phyloP scores from a whole-genome alignment of 2,113 vertebrate species.

The Trogon melanurus region DNA sequence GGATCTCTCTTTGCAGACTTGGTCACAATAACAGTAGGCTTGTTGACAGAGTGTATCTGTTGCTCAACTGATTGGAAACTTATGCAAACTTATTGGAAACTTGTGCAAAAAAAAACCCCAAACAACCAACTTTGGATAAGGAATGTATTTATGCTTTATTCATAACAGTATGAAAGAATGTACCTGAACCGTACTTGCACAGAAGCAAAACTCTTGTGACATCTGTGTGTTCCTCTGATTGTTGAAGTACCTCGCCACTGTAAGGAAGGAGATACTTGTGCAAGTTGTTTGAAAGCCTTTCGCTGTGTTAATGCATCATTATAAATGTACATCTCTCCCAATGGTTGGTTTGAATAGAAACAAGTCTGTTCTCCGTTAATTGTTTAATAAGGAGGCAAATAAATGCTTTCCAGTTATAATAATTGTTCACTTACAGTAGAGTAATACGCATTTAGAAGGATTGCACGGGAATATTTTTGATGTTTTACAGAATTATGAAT shows the following conservation, averaged over 20 bases:
- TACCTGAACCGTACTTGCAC: not conserved
- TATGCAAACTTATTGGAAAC: no score
- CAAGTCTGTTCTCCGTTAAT: not conserved
- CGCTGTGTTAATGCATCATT: not conserved
- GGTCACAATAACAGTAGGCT: not conserved
- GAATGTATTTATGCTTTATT: constrained; percentile 23
- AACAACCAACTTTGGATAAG: not conserved
- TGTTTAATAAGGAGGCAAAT: not conserved
- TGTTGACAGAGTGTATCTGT: constrained; percentile 46
- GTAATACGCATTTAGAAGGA: not conserved
- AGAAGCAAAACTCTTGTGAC: not conserved
- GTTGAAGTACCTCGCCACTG: not conserved
- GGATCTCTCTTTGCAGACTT: constrained; percentile 12
- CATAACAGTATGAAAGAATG: not conserved
- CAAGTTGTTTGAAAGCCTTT: not conserved
- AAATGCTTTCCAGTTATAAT: not conserved
- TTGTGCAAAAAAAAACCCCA: not conserved
- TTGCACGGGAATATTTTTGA: not conserved
- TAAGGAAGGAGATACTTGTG: not conserved
- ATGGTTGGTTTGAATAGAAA: not conserved
- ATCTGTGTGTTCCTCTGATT: not conserved
- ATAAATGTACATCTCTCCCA: not conserved
- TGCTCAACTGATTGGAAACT: constrained; percentile 61
- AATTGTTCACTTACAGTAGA: not conserved
- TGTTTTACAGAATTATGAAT: not conserved